Percentiles rank a stretch among this genome's conserved stretches.
Evolutionary conservation across 2,113 vertebrate species (phyloP).

Genomic region (Podarcis raffonei): DNA sequence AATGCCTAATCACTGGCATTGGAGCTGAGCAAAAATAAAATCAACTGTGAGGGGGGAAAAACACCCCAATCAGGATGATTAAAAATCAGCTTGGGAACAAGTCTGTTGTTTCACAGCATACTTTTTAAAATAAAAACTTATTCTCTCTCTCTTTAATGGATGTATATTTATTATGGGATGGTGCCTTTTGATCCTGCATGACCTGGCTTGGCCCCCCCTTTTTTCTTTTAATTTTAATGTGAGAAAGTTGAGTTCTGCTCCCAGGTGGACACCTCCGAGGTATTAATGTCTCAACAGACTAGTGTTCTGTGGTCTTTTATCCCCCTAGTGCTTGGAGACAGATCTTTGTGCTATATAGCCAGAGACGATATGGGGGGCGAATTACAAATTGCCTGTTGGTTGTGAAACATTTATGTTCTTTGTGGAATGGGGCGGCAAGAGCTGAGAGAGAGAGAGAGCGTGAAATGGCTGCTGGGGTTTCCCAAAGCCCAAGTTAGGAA

Average conservation of each 20-base stretch:
- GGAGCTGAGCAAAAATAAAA: constrained; percentile 13
- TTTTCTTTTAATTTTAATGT: background rate
- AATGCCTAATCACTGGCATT: constrained; percentile 11
- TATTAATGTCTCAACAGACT: constrained; percentile 50
- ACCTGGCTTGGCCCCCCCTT: background rate
- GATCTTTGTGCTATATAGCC: constrained; percentile 29
- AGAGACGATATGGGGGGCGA: constrained; percentile 1
- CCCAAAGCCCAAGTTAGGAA: background rate
- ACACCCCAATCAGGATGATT: constrained; percentile 4
- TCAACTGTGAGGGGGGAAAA: background rate
- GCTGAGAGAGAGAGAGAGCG: background rate
- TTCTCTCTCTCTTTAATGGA: constrained; percentile 31
- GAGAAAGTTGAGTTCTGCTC: constrained; percentile 31
- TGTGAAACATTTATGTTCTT: constrained; percentile 11
- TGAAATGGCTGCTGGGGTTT: background rate
- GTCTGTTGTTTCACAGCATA: constrained; percentile 29
- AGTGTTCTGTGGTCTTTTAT: constrained; percentile 40
- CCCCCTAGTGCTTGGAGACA: constrained; percentile 33
- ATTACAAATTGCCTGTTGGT: background rate
- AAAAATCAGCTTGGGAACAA: constrained; percentile 38
- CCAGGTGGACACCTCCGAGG: constrained; percentile 52
- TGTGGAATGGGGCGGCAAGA: background rate
- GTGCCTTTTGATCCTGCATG: constrained; percentile 13
- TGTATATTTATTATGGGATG: constrained; percentile 42
- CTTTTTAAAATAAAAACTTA: constrained; percentile 28